These are phyloP conservation scores for Trichomycterus rosablanca DNA, from an alignment of 2,113 vertebrate species.

Conservation along the genomic window DNA sequence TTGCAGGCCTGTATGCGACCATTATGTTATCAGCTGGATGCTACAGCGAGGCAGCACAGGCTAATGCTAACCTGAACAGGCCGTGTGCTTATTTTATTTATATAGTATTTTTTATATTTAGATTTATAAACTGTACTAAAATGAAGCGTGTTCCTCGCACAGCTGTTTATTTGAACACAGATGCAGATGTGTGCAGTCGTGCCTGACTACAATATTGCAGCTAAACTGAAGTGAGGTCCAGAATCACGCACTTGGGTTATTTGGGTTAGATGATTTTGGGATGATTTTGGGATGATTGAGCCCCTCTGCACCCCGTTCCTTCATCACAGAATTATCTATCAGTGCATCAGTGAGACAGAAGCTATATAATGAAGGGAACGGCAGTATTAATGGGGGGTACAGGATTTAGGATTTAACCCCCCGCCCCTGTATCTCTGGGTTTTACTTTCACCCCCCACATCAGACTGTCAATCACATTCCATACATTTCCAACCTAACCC, in stretches of 20 bases:
- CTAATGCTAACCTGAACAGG: background rate
- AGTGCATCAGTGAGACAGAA: background rate
- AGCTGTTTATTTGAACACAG: too few relatives aligned
- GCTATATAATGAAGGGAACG: slow-evolving; percentile 1
- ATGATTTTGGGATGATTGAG: too few relatives aligned
- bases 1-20: slow-evolving; percentile 33
- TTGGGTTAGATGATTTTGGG: too few relatives aligned
- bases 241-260: too few relatives aligned
- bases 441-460: slow-evolving; percentile 47
- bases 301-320: background rate
- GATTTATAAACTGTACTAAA: too few relatives aligned
- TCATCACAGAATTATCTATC: too few relatives aligned
- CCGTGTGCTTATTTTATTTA: too few relatives aligned
- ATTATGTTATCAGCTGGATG: slow-evolving; percentile 25
- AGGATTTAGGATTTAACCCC: slow-evolving; percentile 28
- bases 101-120: too few relatives aligned
- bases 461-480: slow-evolving; percentile 71
- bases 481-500: slow-evolving; percentile 55
- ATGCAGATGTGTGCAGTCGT: too few relatives aligned
- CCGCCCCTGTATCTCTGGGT: slow-evolving; percentile 41
- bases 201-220: too few relatives aligned
- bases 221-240: too few relatives aligned
- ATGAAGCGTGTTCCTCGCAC: too few relatives aligned
- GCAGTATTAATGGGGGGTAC: slow-evolving; percentile 24
- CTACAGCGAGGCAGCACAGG: background rate